Evolutionary conservation across 2,888 invertebrate genomes (phyloP).

Genomic region (Schizaphis graminum): DNA sequence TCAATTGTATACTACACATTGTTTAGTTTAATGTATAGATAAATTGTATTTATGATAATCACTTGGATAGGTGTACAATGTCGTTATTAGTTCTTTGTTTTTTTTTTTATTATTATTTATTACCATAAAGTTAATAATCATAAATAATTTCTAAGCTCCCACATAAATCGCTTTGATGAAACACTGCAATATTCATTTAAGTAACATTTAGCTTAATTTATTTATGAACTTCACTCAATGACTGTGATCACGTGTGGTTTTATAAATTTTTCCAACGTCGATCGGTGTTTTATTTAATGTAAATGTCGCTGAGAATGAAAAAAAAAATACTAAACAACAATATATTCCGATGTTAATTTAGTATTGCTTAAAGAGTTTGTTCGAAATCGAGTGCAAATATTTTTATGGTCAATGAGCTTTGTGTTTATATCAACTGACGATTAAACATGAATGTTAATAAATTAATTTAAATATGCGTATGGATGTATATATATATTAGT

Average conservation of each 20-base stretch:
- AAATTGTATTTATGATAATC: not conserved
- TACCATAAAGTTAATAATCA: conserved; percentile 7
- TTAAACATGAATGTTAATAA: not conserved
- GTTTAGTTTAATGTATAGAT: conserved; percentile 3
- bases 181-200: not conserved
- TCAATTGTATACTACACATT: not conserved
- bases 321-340: not conserved
- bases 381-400: not conserved
- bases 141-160: conserved; percentile 4
- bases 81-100: conserved; percentile 3
- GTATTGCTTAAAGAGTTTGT: not conserved
- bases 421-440: not conserved
- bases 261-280: not conserved
- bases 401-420: not conserved
- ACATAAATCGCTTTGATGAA: not conserved
- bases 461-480: not conserved
- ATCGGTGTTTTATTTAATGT: not conserved
- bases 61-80: not conserved
- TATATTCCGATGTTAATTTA: not conserved
- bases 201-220: not conserved
- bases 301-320: not conserved
- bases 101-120: not conserved
- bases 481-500: not conserved
- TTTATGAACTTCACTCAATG: not conserved
- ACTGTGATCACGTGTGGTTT: not conserved